Percentiles rank a stretch among this genome's conserved stretches.
phyloP scores from a whole-genome alignment of 2,113 vertebrate genomes.

The Eulemur macaco region DNA sequence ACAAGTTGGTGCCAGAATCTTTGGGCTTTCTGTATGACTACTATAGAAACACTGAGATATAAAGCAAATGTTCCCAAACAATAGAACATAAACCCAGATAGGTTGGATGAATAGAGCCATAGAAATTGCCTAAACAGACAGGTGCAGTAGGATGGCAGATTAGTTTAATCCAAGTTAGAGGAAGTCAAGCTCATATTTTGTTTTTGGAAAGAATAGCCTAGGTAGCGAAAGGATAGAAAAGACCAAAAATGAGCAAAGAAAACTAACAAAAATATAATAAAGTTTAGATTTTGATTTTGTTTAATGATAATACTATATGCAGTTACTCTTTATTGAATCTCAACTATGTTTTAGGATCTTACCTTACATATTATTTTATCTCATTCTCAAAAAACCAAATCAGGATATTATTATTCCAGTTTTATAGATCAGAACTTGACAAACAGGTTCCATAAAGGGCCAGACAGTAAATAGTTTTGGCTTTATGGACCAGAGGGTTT shows the following conservation, averaged over 20 bases:
- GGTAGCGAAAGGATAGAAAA: not conserved
- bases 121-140: slow-evolving; percentile 23
- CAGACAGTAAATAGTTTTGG: not conserved
- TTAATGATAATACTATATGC: too few species aligned
- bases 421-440: not conserved
- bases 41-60: not conserved
- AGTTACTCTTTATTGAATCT: not conserved
- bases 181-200: slow-evolving; percentile 60
- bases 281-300: not conserved
- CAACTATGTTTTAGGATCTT: not conserved
- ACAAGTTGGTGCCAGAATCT: slow-evolving; percentile 16
- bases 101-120: slow-evolving; percentile 33
- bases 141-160: not conserved
- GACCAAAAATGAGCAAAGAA: not conserved
- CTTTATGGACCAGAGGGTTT: not conserved
- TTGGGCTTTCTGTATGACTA: not conserved
- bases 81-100: not conserved
- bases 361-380: not conserved
- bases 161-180: slow-evolving; percentile 65
- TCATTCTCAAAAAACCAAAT: not conserved
- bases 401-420: not conserved
- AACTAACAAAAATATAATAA: not conserved
- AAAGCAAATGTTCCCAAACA: not conserved
- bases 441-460: not conserved
- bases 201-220: not conserved